Base-by-base conservation (phyloP, 2,888 invertebrate genomes). In the Neoascia interrupta region DNA sequence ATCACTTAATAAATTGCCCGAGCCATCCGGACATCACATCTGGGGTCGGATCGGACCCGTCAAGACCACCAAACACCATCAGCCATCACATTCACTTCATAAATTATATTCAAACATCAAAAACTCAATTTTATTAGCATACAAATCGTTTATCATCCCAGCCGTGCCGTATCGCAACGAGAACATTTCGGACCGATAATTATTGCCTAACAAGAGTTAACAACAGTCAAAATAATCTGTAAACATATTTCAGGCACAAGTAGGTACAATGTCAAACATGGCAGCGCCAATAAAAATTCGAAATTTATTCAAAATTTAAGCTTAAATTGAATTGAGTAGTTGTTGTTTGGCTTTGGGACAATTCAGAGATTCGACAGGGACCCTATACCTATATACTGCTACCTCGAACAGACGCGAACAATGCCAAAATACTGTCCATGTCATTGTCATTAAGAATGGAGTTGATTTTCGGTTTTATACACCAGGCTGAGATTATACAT, bases 201-300 rank as follows among this genome's bases (percentile, higher is more conserved):
- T 61, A 73, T 73, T 73, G 73, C 73, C 79, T 51, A 79, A 79
- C 79, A 79, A 79, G 73, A 79, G 73, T 72, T 79, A 79, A 79
- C 76, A 79, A 79, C 76, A 72, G 66, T 79, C 79, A 79, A 79
- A 79, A 79, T 79, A 79, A 79, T 79, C 79, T 79, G 79, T 79
- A 61, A 79, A 79, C 79, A 79, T 79, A 73, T 79, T 79, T 79
- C 56, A 68, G 79, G 73, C 61, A 79, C 72, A 72, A 47, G 58
- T 45, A 45, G 51, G 63, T 49, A 41, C 41, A 79, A 66, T 79
- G 79, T 79, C 76, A 72, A 72, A 64, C 66, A 73, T 73, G 79
- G 53, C 66, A 54, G 58, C 36, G n/a, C 51, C 79, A 66, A 79
- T 79, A 79, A 72, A 73, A 79, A 61, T 19, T 31, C 37, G 39